Base-by-base conservation (phyloP, 1,140 invertebrate species). In the Hesperophylax magnus region DNA sequence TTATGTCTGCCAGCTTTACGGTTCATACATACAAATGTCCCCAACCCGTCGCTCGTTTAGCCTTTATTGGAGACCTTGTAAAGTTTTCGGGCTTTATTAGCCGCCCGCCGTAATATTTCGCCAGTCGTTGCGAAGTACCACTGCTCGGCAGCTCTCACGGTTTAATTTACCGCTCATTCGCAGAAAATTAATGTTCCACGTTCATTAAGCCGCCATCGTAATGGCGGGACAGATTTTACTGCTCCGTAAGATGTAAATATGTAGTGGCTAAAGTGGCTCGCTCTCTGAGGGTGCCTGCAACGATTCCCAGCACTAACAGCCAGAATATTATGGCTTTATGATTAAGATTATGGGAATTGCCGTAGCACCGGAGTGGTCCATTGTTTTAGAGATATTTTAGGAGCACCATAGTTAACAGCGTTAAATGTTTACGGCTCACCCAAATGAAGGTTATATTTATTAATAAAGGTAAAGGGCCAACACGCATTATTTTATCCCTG, bases 1-100 rank as follows among this genome's bases (percentile, higher is more conserved):
- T 82, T 82, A 82, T 77, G 81, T 82, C 78, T 54, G 54, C 82
- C 79, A 67, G 69, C 61, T 78, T 79, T 79, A 78, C 82, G 52
- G 78, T 83, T 83, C 82, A 83, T 83, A 83, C 82, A 83, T 83
- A 83, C 82, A 83, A 83, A 83, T 83, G 74, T 76, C 58, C 74
- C 39, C 60, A 61, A 22, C 60, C 24, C n/a, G 69, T 6, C 20
- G 69, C 69, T 72, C 69, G 69, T 72, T 72, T 52, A 54, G 69
- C 69, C 69, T 72, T 72, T 72, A 72, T 72, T 54, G 69, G 69
- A 17, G 58, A 77, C 61, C 58, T 53, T 77, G 58, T 77, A 67
- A 63, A 63, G 61, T 63, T 61, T 77, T 52, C 20, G 58, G 47
- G 76, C 76, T 60, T 67, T 60, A 61, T 61, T 77, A 27, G 56